Percentiles rank a stretch among this genome's conserved stretches.
phyloP scores from a whole-genome alignment of 2,797 vertebrate species.

The Peromyscus nudipes region DNA sequence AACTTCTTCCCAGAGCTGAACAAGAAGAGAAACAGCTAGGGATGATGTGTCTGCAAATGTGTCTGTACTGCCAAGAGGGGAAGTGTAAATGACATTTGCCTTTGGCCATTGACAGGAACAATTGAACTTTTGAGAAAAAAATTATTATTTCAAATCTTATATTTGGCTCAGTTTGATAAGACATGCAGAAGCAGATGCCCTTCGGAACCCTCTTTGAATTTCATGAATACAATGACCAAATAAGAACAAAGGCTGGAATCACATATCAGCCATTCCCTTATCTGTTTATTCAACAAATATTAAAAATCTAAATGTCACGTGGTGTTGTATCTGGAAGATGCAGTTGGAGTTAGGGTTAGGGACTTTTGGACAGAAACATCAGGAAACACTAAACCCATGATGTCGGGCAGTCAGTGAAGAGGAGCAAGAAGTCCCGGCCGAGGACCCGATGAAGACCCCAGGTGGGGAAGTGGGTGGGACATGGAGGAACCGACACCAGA shows the following conservation, averaged over 20 bases:
- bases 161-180: not conserved
- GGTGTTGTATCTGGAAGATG: not conserved
- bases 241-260: conserved; percentile 6
- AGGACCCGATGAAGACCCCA: not conserved
- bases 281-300: not conserved
- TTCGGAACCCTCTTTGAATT: conserved; percentile 11
- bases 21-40: conserved; percentile 11
- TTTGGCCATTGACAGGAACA: not conserved
- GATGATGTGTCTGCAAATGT: not conserved
- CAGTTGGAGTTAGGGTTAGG: not conserved
- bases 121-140: not conserved
- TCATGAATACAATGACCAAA: conserved; percentile 2
- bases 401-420: not conserved
- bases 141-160: not conserved
- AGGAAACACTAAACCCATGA: not conserved
- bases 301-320: not conserved
- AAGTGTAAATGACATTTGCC: not conserved
- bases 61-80: not conserved
- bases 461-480: not conserved
- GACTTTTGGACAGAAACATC: not conserved
- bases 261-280: not conserved
- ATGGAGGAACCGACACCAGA: not conserved
- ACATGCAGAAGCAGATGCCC: conserved; percentile 10
- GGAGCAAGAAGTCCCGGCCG: not conserved
- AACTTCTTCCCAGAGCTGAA: not conserved